Evolutionary conservation across 2,797 vertebrate genomes (phyloP).

Genomic region (Astyanax mexicanus): DNA sequence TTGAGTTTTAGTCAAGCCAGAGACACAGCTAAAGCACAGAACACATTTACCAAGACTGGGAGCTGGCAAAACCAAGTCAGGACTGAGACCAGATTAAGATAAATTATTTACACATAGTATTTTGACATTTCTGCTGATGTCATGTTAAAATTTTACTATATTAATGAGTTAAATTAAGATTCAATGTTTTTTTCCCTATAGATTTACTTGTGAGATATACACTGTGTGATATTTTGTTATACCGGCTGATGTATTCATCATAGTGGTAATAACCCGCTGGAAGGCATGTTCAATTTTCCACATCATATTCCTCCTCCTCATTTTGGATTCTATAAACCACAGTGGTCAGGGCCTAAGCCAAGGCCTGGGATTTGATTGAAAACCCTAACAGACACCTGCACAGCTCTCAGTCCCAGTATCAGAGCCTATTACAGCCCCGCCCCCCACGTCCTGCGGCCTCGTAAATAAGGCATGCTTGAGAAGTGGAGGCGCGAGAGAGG

Average conservation of each 20-base stretch:
- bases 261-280: slow-evolving; percentile 9
- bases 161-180: too few relatives aligned
- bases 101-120: too few relatives aligned
- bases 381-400: neutral
- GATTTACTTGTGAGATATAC: too few relatives aligned
- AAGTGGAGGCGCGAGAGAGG: neutral
- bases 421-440: slow-evolving; percentile 17
- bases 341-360: slow-evolving; percentile 34
- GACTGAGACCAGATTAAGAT: too few relatives aligned
- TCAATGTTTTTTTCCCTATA: too few relatives aligned
- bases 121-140: too few relatives aligned
- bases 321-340: neutral
- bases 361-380: slow-evolving; percentile 44
- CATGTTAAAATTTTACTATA: too few relatives aligned
- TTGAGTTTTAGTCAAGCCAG: too few relatives aligned
- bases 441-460: neutral
- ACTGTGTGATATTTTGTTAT: too few relatives aligned
- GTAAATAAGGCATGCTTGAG: slow-evolving; percentile 32
- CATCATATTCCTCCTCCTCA: neutral
- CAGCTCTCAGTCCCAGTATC: slow-evolving; percentile 5
- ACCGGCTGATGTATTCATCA: neutral
- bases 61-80: too few relatives aligned
- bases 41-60: too few relatives aligned
- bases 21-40: too few relatives aligned
- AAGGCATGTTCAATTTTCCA: slow-evolving; percentile 16